Conservation (phyloP, 2,113 vertebrate genomes). For the Caracal caracal region DNA sequence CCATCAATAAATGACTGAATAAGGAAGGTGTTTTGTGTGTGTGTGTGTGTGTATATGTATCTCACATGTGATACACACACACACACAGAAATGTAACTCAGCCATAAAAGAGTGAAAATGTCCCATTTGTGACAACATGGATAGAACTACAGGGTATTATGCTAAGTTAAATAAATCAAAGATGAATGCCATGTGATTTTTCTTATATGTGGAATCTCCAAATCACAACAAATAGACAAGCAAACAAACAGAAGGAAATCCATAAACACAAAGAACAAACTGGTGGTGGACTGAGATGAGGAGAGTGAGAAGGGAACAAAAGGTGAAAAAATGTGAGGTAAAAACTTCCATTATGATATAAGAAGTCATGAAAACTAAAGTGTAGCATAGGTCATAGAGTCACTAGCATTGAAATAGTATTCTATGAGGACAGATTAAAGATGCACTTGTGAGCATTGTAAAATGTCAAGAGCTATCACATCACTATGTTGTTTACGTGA, state of each 20-base stretch:
- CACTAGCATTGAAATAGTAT: neutral
- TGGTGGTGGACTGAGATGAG: neutral
- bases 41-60: rapidly evolving
- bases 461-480: neutral
- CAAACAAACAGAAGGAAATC: neutral
- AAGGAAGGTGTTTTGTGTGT: too few species aligned
- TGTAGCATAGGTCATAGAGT: neutral
- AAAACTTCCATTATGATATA: neutral
- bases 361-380: neutral
- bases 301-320: neutral
- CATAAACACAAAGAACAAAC: neutral
- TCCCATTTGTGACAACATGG: neutral
- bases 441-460: neutral
- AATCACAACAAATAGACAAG: neutral
- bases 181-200: neutral
- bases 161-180: neutral
- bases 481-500: neutral
- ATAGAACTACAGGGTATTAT: neutral
- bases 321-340: neutral
- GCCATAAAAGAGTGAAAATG: neutral
- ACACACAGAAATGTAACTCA: neutral
- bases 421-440: neutral
- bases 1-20: neutral
- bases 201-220: neutral
- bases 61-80: too few species aligned